A percentile compares a stretch with the other conserved stretches of the same genome.
Evolutionary conservation across 2,888 invertebrate species (phyloP).

Genomic region (Philonicus albiceps): DNA sequence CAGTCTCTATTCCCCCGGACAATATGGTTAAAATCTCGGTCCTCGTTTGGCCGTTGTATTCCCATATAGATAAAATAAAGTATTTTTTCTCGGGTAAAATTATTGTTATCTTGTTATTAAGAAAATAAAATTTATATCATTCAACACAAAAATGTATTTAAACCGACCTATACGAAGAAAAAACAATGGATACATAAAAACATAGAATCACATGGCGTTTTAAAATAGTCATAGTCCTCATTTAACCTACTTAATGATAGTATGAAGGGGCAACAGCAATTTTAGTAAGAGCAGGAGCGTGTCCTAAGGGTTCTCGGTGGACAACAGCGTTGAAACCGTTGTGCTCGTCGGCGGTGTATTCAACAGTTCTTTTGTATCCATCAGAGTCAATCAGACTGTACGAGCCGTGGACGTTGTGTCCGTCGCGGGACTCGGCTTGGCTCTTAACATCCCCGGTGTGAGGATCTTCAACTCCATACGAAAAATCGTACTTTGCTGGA

Average conservation of each 20-base stretch:
- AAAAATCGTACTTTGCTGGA: slow-evolving; percentile 65
- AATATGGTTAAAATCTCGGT: no score
- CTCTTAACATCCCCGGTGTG: slow-evolving; percentile 66
- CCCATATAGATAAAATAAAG: no score
- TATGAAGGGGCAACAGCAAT: background rate
- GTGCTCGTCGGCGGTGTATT: slow-evolving; percentile 66
- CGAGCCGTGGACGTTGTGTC: slow-evolving; percentile 65
- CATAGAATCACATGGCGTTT: background rate
- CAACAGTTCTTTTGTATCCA: slow-evolving; percentile 65
- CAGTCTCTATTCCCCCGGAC: no score
- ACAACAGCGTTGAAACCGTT: slow-evolving; percentile 67
- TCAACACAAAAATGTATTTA: background rate
- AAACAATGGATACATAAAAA: background rate
- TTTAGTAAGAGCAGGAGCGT: background rate
- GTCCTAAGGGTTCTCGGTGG: slow-evolving; percentile 60
- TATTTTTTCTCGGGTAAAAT: no score
- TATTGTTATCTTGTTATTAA: no score
- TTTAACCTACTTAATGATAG: background rate
- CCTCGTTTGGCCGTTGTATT: no score
- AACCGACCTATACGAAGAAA: background rate
- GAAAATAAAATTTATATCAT: background rate
- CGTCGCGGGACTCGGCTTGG: slow-evolving; percentile 66
- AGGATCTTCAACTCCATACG: slow-evolving; percentile 64
- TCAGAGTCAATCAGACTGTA: slow-evolving; percentile 66
- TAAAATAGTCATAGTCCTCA: background rate